Conservation (phyloP, 2,113 vertebrate genomes). For the Perccottus glenii region DNA sequence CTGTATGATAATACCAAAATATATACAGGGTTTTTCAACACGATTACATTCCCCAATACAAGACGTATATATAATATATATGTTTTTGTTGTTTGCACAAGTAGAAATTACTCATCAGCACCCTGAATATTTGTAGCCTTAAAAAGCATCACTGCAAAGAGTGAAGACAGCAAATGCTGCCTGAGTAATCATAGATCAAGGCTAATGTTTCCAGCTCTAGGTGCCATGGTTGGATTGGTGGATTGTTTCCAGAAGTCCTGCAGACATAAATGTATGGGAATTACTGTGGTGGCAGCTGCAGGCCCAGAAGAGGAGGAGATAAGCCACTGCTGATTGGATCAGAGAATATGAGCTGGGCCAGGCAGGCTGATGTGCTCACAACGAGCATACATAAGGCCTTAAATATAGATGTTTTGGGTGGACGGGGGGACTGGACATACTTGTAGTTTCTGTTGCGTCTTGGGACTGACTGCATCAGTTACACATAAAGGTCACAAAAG, state of each 20-base stretch:
- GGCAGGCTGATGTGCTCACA: conserved; percentile 39
- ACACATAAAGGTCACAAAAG: conserved; percentile 54
- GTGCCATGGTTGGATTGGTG: conserved; percentile 46
- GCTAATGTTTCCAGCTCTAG: conserved; percentile 61
- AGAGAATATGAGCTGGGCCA: conserved; percentile 70
- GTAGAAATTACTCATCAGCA: conserved; percentile 13
- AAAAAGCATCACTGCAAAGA: conserved; percentile 41
- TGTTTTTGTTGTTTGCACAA: background rate
- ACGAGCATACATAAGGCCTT: conserved; percentile 28
- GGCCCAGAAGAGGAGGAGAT: conserved; percentile 67
- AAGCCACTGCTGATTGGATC: conserved; percentile 75
- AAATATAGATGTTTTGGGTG: conserved; percentile 56
- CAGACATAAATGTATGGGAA: conserved; percentile 60
- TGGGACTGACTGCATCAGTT: conserved; percentile 42
- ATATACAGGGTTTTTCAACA: too few species aligned
- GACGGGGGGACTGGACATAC: conserved; percentile 39
- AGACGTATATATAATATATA: background rate
- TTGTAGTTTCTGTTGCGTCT: conserved; percentile 53
- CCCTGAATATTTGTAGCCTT: conserved; percentile 31
- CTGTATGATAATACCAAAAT: background rate
- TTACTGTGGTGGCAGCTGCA: conserved; percentile 75
- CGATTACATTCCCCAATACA: too few species aligned
- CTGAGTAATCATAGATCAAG: conserved; percentile 58
- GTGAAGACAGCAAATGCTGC: conserved; percentile 41
- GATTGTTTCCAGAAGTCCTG: conserved; percentile 65